These are phyloP conservation scores for human DNA, from an alignment of 2,113 vertebrate genomes.

Conservation along the genomic window DNA sequence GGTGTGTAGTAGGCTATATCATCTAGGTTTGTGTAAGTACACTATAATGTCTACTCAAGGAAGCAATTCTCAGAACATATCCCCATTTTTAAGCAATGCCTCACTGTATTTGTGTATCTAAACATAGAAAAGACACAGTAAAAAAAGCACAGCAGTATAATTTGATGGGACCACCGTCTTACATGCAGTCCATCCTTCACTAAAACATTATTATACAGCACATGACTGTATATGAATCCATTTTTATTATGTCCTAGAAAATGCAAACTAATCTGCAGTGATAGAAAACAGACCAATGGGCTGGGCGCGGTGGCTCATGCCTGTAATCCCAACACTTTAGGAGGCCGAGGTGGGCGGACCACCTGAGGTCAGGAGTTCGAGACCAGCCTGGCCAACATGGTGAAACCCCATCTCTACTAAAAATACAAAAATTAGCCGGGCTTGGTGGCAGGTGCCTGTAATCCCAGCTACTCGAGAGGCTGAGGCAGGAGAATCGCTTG, in stretches of 20 bases:
- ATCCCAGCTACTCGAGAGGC: too few relatives aligned
- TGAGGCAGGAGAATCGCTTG: too few relatives aligned
- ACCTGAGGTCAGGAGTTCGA: too few relatives aligned
- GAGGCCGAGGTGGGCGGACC: too few relatives aligned
- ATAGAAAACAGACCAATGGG: not conserved
- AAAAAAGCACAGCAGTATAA: not conserved
- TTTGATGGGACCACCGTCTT: not conserved
- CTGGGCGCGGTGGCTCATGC: too few relatives aligned
- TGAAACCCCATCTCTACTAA: too few relatives aligned
- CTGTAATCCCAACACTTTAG: too few relatives aligned
- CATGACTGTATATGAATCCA: not conserved
- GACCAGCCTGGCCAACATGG: too few relatives aligned
- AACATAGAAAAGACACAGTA: not conserved
- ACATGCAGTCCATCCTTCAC: not conserved
- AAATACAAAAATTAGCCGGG: too few relatives aligned
- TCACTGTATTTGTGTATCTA: not conserved
- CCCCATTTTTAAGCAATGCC: not conserved
- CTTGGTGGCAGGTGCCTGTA: too few relatives aligned
- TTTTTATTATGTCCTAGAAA: not conserved
- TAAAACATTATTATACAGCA: too few relatives aligned
- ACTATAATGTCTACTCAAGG: not conserved
- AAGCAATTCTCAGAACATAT: not conserved
- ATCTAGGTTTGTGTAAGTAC: not conserved
- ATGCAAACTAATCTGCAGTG: not conserved
- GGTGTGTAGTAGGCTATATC: not conserved